Percentiles rank a stretch among this genome's conserved stretches.
Conservation (phyloP, 1,140 invertebrate species). For the Drosophila ficusphila region DNA sequence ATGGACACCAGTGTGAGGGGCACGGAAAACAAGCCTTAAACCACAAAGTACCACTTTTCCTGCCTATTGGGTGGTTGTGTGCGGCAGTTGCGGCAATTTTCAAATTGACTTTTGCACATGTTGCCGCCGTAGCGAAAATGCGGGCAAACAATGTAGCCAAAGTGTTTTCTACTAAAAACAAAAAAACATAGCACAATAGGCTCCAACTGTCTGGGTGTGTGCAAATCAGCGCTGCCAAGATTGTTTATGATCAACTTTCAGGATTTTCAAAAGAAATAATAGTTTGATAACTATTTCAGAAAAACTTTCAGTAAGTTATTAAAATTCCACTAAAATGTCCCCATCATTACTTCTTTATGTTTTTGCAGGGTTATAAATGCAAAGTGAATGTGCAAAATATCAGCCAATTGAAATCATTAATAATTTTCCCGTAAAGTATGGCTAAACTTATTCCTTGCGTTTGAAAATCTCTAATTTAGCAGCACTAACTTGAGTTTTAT, state of each 20-base stretch:
- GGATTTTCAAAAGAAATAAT: neutral
- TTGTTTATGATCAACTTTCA: neutral
- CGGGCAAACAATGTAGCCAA: constrained; percentile 64
- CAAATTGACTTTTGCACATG: constrained; percentile 82
- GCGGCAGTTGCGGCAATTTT: constrained; percentile 70
- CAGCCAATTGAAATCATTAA: too few relatives aligned
- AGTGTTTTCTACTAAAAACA: constrained; percentile 36
- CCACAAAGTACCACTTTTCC: constrained; percentile 70
- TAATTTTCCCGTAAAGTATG: too few relatives aligned
- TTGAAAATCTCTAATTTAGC: neutral
- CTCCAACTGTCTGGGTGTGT: neutral
- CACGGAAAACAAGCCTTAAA: constrained; percentile 55
- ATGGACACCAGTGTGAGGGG: constrained; percentile 38
- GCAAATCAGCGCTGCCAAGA: constrained; percentile 13
- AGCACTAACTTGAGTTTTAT: neutral
- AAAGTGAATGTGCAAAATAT: too few relatives aligned
- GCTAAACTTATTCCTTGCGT: too few relatives aligned
- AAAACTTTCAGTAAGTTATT: too few relatives aligned
- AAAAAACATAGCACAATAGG: constrained; percentile 42
- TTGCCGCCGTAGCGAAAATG: constrained; percentile 71
- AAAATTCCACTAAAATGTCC: too few relatives aligned
- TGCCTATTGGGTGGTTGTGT: constrained; percentile 20
- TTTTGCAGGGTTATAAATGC: too few relatives aligned
- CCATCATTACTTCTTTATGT: too few relatives aligned
- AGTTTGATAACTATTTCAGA: too few relatives aligned